Base-by-base conservation (phyloP, 1,140 invertebrate species). In the Brachionus paranguensis region DNA sequence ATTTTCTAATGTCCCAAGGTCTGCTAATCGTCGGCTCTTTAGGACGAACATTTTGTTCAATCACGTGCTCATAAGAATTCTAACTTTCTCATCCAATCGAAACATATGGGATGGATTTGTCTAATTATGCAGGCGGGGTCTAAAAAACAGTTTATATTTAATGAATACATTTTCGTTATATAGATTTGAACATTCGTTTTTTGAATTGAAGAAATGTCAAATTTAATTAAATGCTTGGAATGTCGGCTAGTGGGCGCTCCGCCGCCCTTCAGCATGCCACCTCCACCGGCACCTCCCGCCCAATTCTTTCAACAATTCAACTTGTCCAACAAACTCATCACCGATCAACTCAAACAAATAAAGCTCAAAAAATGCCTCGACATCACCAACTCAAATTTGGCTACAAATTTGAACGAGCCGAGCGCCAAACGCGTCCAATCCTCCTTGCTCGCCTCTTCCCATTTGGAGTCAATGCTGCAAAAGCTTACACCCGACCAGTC, bases 191-290 rank as follows among this genome's bases (percentile, higher is more conserved):
- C 27, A 68, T 68, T 72, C 41, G n/a, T 72, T 72, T 12, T 29
- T 37, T 43, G 33, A 72, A 41, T 45, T 72, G 41, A 17, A 72
- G 41, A 72, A 47, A 76, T 76, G 72, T 76, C 72, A 76, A 76
- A 50, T 76, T 76, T 76, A 76, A 50, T 76, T 50, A 76, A 76
- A 76, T 76, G 72, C 43, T 76, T 76, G 72, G 72, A 76, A 76
- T 76, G 72, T 76, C 41, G 72, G 12, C 27, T 76, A 76, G 72
- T 76, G 47, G 72, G 72, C 14, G 72, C 72, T 53, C 72, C 72
- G 29, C 72, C 72, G n/a, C 20, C 47, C 3, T 76, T 76, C 72
- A 47, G 8, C 43, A 76, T 76, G 72, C 43, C 43, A 53, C 72
- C 72, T 50, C 72, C 72, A n/a, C 72, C 72, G 27, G 20, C 29